A percentile compares a stretch with the other conserved stretches of the same genome.
Evolutionary conservation across 2,888 invertebrate genomes (phyloP).

Genomic region (Plagiodera versicolora): DNA sequence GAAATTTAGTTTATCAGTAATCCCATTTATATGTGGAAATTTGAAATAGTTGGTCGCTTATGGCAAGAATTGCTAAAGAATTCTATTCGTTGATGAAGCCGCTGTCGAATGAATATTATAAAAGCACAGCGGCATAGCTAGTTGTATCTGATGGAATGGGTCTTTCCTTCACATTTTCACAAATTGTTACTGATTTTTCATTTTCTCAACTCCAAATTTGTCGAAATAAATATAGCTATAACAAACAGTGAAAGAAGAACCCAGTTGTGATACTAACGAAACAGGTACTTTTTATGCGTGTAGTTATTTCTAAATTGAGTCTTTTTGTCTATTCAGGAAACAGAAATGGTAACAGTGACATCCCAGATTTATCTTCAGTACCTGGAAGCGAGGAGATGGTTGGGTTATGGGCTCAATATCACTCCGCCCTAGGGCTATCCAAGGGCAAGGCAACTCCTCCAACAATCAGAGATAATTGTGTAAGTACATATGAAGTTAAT

Average conservation of each 20-base stretch:
- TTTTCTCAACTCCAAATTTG: too few relatives aligned
- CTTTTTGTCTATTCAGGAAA: slow-evolving; percentile 42
- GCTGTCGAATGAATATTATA: slow-evolving; percentile 1
- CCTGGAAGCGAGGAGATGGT: slow-evolving; percentile 72
- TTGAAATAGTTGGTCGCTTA: neutral
- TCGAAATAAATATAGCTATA: too few relatives aligned
- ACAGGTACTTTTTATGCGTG: neutral
- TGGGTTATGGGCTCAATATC: slow-evolving; percentile 84
- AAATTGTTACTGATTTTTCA: too few relatives aligned
- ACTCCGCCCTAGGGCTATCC: slow-evolving; percentile 75
- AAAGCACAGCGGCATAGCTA: slow-evolving; percentile 18
- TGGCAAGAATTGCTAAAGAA: neutral
- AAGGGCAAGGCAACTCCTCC: slow-evolving; percentile 60
- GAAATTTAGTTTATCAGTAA: too few relatives aligned
- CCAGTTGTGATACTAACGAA: neutral
- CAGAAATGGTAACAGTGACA: slow-evolving; percentile 52
- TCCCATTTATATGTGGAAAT: too few relatives aligned
- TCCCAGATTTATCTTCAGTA: slow-evolving; percentile 56
- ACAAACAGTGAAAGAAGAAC: neutral
- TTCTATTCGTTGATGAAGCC: slow-evolving; percentile 1
- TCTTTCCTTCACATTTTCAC: slow-evolving; percentile 6
- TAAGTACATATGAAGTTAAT: too few relatives aligned
- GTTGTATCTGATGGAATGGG: slow-evolving; percentile 13
- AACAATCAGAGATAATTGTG: slow-evolving; percentile 66
- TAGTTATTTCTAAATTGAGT: neutral